phyloP scores from a whole-genome alignment of 2,888 invertebrate genomes.

The Melangyna quadrimaculata region DNA sequence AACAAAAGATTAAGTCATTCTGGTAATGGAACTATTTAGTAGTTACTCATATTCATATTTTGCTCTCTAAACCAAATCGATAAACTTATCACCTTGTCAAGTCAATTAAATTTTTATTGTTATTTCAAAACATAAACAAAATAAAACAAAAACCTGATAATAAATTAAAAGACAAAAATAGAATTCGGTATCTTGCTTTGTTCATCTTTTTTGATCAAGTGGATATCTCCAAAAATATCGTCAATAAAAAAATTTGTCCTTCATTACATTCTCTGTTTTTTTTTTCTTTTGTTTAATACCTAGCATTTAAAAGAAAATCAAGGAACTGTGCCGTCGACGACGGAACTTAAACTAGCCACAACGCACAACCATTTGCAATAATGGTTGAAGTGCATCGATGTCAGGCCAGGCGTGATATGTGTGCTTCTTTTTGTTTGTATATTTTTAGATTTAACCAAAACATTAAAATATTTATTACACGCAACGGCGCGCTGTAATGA shows the following conservation, averaged over 20 bases:
- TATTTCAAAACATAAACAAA: slow-evolving; percentile 33
- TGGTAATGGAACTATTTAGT: slow-evolving; percentile 6
- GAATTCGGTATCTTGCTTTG: not conserved
- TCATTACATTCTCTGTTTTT: not conserved
- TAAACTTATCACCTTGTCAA: slow-evolving; percentile 44
- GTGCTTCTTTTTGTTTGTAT: slow-evolving; percentile 60
- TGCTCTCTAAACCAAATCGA: slow-evolving; percentile 23
- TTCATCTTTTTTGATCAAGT: slow-evolving; percentile 21
- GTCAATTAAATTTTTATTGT: slow-evolving; percentile 19
- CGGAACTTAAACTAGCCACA: not conserved
- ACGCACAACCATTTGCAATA: slow-evolving; percentile 42
- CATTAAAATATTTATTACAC: slow-evolving; percentile 62
- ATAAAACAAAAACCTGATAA: not conserved
- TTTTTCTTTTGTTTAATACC: not conserved
- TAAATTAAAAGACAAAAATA: slow-evolving; percentile 11
- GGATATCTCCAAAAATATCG: slow-evolving; percentile 30
- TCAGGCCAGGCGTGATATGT: slow-evolving; percentile 60
- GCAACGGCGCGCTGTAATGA: slow-evolving; percentile 29
- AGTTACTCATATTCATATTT: not conserved
- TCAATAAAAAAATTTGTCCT: not conserved
- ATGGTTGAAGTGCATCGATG: slow-evolving; percentile 63
- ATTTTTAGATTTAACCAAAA: slow-evolving; percentile 65
- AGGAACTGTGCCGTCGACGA: slow-evolving; percentile 30
- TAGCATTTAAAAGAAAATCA: slow-evolving; percentile 21
- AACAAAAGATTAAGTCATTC: slow-evolving; percentile 35